Evolutionary conservation across 2,888 invertebrate species (phyloP), one percentile per base, ranked within the genome.

Genomic region (Noctua fimbriata): DNA sequence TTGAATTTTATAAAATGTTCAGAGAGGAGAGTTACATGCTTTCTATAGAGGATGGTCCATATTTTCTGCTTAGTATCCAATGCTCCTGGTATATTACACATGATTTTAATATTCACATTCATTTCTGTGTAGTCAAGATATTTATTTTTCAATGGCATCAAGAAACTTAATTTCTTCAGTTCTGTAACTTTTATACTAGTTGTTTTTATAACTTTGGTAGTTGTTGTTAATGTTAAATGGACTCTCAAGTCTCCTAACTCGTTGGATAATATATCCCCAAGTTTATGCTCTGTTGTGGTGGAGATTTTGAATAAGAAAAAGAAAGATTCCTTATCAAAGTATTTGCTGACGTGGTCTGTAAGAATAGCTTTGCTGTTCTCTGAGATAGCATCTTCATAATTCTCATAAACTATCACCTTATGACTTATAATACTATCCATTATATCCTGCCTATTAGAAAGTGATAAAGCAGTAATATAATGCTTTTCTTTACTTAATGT

Each of bases 381-480:
- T 75, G 86, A 87, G 14, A 91, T 77, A 55, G 93, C 92, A 87
- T 96, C 94, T 81, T 93, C 90, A 86, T 95, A 96, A 58, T 84
- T 93, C 75, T 95, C 94, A 88, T 92, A 95, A 12, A 95, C 91
- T 52, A 83, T 81, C 1, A 94, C 84, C 52, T 85, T 91, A 69
- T 90, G 89, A 2, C 88, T 70, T 74, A 96, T 90, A 14, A 95
- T 82, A 66, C 87, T 91, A 60, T 93, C 89, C 91, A 96, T 92
- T 12, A 96, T 84, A 71, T 96, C 95, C 83, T 92, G 93, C 76
- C 95, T 92, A 36, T 93, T 94, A 2, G 95, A 92, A 55, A 96
- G 88, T 2, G 96, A 92, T 55, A 96, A 84, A 16, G 94, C 92
- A 58, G 94, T 93, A 1, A 96, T 90, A 76, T 93, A 94, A 72